Evolutionary conservation across 1,140 invertebrate species (phyloP).

Genomic region (Anthonomus grandis): DNA sequence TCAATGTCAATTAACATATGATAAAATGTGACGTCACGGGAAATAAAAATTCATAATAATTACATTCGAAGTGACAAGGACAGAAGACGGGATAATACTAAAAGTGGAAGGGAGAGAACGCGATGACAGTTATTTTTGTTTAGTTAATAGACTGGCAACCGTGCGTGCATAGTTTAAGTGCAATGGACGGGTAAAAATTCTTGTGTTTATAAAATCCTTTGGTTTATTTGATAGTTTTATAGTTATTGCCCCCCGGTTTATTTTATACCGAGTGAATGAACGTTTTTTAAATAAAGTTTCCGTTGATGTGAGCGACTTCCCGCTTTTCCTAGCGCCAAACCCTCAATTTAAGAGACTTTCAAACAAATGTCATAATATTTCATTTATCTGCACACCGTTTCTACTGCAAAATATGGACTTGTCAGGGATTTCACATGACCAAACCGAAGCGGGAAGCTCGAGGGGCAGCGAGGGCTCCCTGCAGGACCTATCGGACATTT

Average conservation of each 20-base stretch:
- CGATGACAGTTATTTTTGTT: not conserved
- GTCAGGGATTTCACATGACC: constrained; percentile 27
- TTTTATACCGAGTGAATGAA: constrained; percentile 7
- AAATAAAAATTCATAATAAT: constrained; percentile 8
- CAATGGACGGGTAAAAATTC: constrained; percentile 31
- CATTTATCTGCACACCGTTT: constrained; percentile 12
- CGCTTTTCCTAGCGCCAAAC: not conserved
- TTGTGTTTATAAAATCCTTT: too few species aligned
- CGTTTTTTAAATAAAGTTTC: not conserved
- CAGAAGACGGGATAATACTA: not conserved
- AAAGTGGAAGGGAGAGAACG: too few species aligned
- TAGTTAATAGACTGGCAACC: constrained; percentile 9
- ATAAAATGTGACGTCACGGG: not conserved
- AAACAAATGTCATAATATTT: constrained; percentile 23
- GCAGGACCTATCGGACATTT: constrained; percentile 33
- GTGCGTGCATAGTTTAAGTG: constrained; percentile 20
- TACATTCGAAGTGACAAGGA: not conserved
- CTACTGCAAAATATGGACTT: constrained; percentile 35
- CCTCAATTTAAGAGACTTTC: constrained; percentile 13
- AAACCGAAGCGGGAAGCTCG: constrained; percentile 2
- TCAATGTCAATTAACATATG: too few species aligned
- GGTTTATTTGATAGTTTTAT: constrained; percentile 10
- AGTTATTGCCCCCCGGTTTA: constrained; percentile 12
- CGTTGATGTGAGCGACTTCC: not conserved
- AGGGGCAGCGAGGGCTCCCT: not conserved